Conservation (phyloP, 1,140 invertebrate genomes). For the Coptotermes formosanus region DNA sequence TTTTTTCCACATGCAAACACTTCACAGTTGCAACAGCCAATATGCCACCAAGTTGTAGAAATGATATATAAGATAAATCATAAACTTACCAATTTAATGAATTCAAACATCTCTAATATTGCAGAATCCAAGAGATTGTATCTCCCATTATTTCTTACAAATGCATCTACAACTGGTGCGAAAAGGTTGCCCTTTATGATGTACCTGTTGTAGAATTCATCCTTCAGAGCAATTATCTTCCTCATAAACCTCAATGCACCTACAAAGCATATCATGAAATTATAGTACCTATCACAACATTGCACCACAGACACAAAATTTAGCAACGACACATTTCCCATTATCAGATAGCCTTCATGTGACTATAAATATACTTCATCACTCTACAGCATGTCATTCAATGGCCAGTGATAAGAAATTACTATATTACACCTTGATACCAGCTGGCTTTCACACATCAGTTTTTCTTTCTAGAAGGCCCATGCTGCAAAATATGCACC, state of each 20-base stretch:
- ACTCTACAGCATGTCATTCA: no score
- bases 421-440: no score
- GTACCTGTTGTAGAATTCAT: slow-evolving; percentile 97
- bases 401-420: no score
- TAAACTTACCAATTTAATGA: slow-evolving; percentile 78
- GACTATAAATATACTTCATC: no score
- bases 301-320: not conserved
- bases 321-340: not conserved
- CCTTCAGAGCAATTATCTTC: slow-evolving; percentile 95
- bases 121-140: slow-evolving; percentile 99
- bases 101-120: slow-evolving; percentile 99
- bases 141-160: slow-evolving; percentile 92
- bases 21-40: no score
- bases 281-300: not conserved
- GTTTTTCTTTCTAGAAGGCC: no score
- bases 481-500: no score
- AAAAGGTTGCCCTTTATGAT: slow-evolving; percentile 96
- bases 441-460: no score
- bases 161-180: slow-evolving; percentile 93
- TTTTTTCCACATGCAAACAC: no score
- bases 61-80: no score
- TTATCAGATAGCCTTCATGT: not conserved
- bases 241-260: slow-evolving; percentile 93
- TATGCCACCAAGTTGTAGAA: no score
- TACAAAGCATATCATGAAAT: slow-evolving; percentile 43